phyloP scores from a whole-genome alignment of 2,797 vertebrate genomes.

The Pseudotriccus pelzelni region DNA sequence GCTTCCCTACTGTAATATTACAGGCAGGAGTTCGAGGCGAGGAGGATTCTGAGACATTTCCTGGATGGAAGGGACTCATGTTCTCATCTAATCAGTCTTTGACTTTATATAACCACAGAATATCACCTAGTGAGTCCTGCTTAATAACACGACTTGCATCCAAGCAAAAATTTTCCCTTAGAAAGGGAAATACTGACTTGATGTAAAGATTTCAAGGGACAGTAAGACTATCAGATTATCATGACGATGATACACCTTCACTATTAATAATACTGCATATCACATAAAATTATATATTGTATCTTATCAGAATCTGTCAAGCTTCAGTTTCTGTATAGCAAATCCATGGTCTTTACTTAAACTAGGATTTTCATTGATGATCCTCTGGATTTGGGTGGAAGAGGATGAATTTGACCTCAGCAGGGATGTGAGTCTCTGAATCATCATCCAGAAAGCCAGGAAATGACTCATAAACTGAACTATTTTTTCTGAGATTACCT shows the following conservation, averaged over 20 bases:
- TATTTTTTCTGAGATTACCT: conserved; percentile 27
- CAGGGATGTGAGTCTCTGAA: background rate
- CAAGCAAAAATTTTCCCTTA: background rate
- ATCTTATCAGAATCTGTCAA: background rate
- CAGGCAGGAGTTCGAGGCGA: fast-evolving
- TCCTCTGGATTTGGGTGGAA: background rate
- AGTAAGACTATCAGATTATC: background rate
- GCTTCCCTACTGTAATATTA: background rate
- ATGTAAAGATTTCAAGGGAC: background rate
- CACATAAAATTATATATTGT: background rate
- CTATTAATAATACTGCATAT: background rate
- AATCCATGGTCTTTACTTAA: background rate
- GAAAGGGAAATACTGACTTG: background rate
- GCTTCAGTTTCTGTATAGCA: background rate
- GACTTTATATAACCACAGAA: background rate
- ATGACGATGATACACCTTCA: background rate
- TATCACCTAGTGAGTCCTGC: background rate
- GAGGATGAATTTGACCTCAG: background rate
- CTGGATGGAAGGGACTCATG: background rate
- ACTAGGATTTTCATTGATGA: background rate
- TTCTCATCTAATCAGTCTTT: background rate
- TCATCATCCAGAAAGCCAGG: conserved; percentile 5
- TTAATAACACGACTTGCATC: background rate
- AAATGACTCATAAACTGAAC: conserved; percentile 1
- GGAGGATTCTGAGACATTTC: background rate